phyloP scores from a whole-genome alignment of 2,888 invertebrate genomes.

The Spialia ferax region DNA sequence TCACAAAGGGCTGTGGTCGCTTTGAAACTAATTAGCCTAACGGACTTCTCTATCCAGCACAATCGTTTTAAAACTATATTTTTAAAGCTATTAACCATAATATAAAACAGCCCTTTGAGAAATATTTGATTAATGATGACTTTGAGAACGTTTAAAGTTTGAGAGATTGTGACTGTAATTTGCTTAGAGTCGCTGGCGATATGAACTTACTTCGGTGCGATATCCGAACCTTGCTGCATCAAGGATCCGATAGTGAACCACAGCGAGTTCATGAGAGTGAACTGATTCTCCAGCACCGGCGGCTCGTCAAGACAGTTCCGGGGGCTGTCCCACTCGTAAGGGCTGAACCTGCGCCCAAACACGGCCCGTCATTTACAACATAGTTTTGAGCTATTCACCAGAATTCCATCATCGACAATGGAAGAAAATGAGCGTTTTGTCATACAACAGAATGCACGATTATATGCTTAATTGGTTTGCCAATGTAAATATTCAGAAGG shows the following conservation, averaged over 20 bases:
- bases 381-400: slow-evolving; percentile 42
- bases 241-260: slow-evolving; percentile 98
- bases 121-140: slow-evolving; percentile 13
- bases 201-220: slow-evolving; percentile 94
- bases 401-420: neutral
- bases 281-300: slow-evolving; percentile 95
- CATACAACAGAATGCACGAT: too few species aligned
- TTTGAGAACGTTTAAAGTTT: neutral
- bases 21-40: slow-evolving; percentile 83
- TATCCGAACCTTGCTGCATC: slow-evolving; percentile 97
- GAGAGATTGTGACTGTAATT: slow-evolving; percentile 14
- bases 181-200: slow-evolving; percentile 54
- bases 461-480: neutral
- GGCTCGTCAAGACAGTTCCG: slow-evolving; percentile 94
- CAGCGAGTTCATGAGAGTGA: slow-evolving; percentile 96
- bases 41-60: slow-evolving; percentile 67
- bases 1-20: slow-evolving; percentile 82
- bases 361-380: slow-evolving; percentile 63
- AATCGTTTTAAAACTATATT: slow-evolving; percentile 25
- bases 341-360: slow-evolving; percentile 92
- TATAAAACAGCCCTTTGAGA: slow-evolving; percentile 38
- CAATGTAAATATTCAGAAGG: slow-evolving; percentile 22
- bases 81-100: slow-evolving; percentile 21
- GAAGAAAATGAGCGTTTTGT: too few species aligned
- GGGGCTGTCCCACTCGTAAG: slow-evolving; percentile 97